These are phyloP conservation scores for Chaenogobius annularis DNA, from an alignment of 2,113 vertebrate genomes.

Conservation along the genomic window DNA sequence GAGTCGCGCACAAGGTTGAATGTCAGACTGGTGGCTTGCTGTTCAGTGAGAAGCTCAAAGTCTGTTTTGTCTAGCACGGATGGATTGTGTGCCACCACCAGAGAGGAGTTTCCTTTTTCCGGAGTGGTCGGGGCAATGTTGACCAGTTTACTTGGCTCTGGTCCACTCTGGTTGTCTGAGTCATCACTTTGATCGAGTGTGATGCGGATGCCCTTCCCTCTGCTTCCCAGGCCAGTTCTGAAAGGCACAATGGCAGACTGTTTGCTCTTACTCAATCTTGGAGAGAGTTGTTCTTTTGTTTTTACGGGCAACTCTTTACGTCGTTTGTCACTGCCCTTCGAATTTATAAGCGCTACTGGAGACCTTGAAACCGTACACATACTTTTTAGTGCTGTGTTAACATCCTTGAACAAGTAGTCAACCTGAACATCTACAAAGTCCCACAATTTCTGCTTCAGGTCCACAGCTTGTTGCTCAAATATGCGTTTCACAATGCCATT, in stretches of 20 bases:
- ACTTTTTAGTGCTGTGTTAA: constrained; percentile 76
- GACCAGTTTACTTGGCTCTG: neutral
- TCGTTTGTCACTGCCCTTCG: constrained; percentile 44
- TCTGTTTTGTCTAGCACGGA: constrained; percentile 80
- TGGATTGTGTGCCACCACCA: constrained; percentile 56
- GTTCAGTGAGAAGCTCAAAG: constrained; percentile 91
- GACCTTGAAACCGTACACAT: constrained; percentile 62
- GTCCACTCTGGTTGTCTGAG: neutral
- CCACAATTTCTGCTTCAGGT: constrained; percentile 94
- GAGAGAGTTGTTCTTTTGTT: neutral
- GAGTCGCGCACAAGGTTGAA: constrained; percentile 94
- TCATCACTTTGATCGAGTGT: constrained; percentile 21
- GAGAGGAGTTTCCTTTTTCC: constrained; percentile 44
- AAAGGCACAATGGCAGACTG: constrained; percentile 21
- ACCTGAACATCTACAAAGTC: constrained; percentile 92
- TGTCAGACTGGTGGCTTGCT: constrained; percentile 89
- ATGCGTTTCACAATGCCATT: constrained; percentile 91
- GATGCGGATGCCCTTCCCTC: constrained; percentile 78
- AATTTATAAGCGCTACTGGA: constrained; percentile 27
- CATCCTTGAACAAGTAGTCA: constrained; percentile 87
- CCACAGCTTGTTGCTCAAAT: constrained; percentile 88
- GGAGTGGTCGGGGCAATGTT: constrained; percentile 30
- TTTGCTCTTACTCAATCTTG: constrained; percentile 1
- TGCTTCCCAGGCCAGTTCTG: constrained; percentile 74
- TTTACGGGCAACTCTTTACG: constrained; percentile 51